Evolutionary conservation across 1,140 invertebrate species (phyloP).

Genomic region (Micrasema longulum): DNA sequence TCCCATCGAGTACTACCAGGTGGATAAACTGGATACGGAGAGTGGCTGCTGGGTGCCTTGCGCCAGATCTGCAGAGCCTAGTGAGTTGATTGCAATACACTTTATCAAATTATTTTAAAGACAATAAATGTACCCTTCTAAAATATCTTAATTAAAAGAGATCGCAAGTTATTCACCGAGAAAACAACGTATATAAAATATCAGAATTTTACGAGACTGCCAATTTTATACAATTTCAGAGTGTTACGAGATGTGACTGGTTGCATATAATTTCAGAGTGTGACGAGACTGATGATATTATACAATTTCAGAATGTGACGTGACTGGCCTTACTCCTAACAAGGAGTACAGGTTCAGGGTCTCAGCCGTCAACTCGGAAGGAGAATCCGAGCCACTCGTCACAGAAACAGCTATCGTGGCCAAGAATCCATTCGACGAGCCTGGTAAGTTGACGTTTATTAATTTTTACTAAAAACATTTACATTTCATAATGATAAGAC

Average conservation of each 20-base stretch:
- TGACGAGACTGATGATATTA: not conserved
- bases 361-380: conserved; percentile 94
- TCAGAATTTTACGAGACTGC: no score
- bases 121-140: no score
- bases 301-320: conserved; percentile 75
- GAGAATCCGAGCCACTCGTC: conserved; percentile 94
- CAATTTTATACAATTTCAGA: no score
- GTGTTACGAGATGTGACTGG: no score
- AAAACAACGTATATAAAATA: no score
- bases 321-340: conserved; percentile 88
- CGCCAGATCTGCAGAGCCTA: conserved; percentile 83
- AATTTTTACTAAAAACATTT: not conserved
- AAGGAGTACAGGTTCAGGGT: conserved; percentile 97
- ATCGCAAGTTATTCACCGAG: no score
- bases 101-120: no score
- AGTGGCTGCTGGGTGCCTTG: conserved; percentile 96
- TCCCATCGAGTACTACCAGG: conserved; percentile 92
- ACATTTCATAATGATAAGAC: no score
- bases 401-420: conserved; percentile 89
- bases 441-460: conserved; percentile 71
- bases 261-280: no score
- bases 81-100: conserved; percentile 63
- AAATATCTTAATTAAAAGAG: no score
- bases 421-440: conserved; percentile 97
- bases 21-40: conserved; percentile 93